A percentile compares a stretch with the other conserved stretches of the same genome.
Conservation (phyloP, 1,140 invertebrate genomes). For the Scaptomyza montana region DNA sequence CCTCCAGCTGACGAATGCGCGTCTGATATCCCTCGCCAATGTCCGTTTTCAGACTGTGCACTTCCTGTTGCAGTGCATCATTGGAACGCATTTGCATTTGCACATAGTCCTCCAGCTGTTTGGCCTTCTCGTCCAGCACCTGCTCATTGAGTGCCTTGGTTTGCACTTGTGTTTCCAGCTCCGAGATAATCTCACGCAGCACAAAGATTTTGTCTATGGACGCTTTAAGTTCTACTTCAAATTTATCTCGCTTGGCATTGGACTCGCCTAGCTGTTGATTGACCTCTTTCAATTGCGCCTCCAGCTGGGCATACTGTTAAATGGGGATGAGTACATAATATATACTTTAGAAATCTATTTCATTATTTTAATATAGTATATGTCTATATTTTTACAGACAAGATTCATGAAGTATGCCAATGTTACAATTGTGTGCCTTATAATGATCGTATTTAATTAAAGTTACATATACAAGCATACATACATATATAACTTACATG, state of each 20-base stretch:
- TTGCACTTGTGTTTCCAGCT: conserved; percentile 89
- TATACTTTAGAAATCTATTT: background rate
- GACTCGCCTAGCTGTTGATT: conserved; percentile 86
- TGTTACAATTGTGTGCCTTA: conserved; percentile 23
- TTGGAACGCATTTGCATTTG: conserved; percentile 85
- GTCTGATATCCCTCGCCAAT: conserved; percentile 85
- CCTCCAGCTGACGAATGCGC: conserved; percentile 85
- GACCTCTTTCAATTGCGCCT: conserved; percentile 88
- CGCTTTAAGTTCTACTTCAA: conserved; percentile 88
- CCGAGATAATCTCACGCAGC: conserved; percentile 89
- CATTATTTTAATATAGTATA: too few species aligned
- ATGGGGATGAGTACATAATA: background rate
- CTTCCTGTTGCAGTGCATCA: conserved; percentile 85
- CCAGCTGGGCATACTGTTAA: conserved; percentile 88
- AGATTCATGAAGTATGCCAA: background rate
- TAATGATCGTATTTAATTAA: background rate
- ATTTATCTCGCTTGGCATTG: conserved; percentile 85
- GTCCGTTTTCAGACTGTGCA: conserved; percentile 84
- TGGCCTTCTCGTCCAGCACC: conserved; percentile 73
- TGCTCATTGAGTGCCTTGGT: conserved; percentile 84
- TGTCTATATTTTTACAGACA: too few species aligned
- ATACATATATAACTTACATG: conserved; percentile 61
- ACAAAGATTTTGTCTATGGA: conserved; percentile 89
- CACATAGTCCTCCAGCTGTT: conserved; percentile 84
- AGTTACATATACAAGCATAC: conserved; percentile 23